Percentiles rank a stretch among this genome's conserved stretches.
Conservation (phyloP, 1,140 invertebrate genomes). For the Drosophila lacteicornis region DNA sequence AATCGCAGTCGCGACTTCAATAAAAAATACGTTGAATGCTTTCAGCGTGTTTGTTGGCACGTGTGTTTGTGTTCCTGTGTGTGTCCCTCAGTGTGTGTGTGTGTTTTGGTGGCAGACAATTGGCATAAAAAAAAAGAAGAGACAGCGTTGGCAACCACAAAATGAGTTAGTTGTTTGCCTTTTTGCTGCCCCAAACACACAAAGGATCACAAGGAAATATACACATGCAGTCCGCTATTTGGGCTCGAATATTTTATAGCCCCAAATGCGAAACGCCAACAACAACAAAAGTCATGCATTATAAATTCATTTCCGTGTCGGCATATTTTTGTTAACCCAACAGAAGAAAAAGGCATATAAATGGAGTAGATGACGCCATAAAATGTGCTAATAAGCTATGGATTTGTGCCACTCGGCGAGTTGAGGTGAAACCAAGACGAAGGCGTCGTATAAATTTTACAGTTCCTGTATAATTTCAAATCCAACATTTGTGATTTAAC, state of each 20-base stretch:
- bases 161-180: conserved; percentile 80
- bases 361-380: conserved; percentile 61
- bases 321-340: conserved; percentile 60
- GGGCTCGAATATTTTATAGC: conserved; percentile 42
- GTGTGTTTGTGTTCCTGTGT: conserved; percentile 5
- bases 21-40: conserved; percentile 52
- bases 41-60: conserved; percentile 33
- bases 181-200: conserved; percentile 38
- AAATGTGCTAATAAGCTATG: conserved; percentile 74
- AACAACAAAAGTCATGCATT: conserved; percentile 66
- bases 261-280: conserved; percentile 31
- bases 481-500: neutral
- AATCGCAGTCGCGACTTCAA: conserved; percentile 62
- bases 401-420: conserved; percentile 55
- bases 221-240: conserved; percentile 37
- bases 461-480: conserved; percentile 3
- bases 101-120: conserved; percentile 58
- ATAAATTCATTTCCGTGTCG: conserved; percentile 78
- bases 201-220: conserved; percentile 2
- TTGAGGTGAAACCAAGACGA: neutral
- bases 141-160: conserved; percentile 69
- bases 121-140: conserved; percentile 65
- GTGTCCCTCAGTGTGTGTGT: conserved; percentile 8
- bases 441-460: neutral
- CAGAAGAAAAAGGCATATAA: conserved; percentile 34